Evolutionary conservation across 2,888 invertebrate genomes (phyloP).

Genomic region (Lycia hirtaria): DNA sequence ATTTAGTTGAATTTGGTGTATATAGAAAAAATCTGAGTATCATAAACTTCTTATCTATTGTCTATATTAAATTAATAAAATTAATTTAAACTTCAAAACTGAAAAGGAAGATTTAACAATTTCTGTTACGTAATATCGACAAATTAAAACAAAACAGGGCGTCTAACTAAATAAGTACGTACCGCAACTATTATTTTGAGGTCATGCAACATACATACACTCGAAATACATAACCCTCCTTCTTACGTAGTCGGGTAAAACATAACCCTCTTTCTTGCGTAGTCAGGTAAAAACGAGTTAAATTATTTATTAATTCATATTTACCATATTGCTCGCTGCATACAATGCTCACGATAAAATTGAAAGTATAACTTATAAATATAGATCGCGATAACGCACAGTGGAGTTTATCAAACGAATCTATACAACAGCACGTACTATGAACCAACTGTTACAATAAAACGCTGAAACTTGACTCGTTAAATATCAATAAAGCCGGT

Average conservation of each 20-base stretch:
- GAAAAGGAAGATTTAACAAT: too few relatives aligned
- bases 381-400: conserved; percentile 32
- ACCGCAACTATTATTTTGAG: too few relatives aligned
- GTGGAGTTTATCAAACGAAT: conserved; percentile 29
- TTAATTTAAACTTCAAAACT: too few relatives aligned
- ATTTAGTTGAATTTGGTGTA: background rate
- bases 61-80: too few relatives aligned
- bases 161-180: too few relatives aligned
- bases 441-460: conserved; percentile 29
- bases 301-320: conserved; percentile 20
- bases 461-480: conserved; percentile 31
- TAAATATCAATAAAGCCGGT: conserved; percentile 22
- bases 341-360: conserved; percentile 30
- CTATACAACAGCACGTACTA: conserved; percentile 17
- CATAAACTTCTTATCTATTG: background rate
- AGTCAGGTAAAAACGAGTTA: conserved; percentile 1
- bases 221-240: too few relatives aligned
- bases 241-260: too few relatives aligned
- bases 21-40: background rate
- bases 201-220: too few relatives aligned
- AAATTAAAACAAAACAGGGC: too few relatives aligned
- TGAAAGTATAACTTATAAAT: conserved; percentile 31
- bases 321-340: conserved; percentile 19
- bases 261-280: too few relatives aligned
- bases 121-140: too few relatives aligned